Conservation (phyloP, 2,888 invertebrate genomes). For the Adineta ricciae region DNA sequence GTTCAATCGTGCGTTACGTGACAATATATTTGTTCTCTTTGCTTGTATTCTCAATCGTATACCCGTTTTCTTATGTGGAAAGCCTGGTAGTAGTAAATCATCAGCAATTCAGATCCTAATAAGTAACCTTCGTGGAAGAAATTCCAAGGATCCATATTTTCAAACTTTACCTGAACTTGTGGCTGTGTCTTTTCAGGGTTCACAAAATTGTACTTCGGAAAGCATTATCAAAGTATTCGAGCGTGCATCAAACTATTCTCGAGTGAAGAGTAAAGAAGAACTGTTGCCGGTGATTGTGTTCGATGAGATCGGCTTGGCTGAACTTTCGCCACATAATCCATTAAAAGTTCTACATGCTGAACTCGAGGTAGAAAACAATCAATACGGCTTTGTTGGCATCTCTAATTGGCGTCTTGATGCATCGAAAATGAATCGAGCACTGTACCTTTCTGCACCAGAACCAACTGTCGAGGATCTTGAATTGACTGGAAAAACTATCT, state of each 20-base stretch:
- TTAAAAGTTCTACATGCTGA: constrained; percentile 46
- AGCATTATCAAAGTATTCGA: constrained; percentile 36
- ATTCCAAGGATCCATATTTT: constrained; percentile 35
- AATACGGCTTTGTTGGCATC: constrained; percentile 47
- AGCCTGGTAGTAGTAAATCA: constrained; percentile 48
- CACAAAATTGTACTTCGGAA: constrained; percentile 41
- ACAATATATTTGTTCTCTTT: constrained; percentile 48
- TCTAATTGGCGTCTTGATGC: constrained; percentile 50
- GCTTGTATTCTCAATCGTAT: constrained; percentile 46
- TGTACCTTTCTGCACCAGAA: background rate
- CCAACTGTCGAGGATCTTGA: background rate
- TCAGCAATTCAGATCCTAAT: constrained; percentile 45
- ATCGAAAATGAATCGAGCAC: constrained; percentile 46
- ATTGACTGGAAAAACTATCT: background rate
- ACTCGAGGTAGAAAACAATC: constrained; percentile 38
- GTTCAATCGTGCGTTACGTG: constrained; percentile 43
- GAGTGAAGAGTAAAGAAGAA: background rate
- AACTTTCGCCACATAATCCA: constrained; percentile 45
- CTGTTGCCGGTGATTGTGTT: constrained; percentile 42
- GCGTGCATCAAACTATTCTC: constrained; percentile 21
- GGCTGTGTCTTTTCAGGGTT: constrained; percentile 41
- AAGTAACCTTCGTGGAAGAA: constrained; percentile 45
- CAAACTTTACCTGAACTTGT: constrained; percentile 26
- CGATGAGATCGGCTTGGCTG: constrained; percentile 46
- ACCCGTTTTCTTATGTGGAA: constrained; percentile 47